Base-by-base conservation (phyloP, 2,113 vertebrate genomes). In the Athene noctua region DNA sequence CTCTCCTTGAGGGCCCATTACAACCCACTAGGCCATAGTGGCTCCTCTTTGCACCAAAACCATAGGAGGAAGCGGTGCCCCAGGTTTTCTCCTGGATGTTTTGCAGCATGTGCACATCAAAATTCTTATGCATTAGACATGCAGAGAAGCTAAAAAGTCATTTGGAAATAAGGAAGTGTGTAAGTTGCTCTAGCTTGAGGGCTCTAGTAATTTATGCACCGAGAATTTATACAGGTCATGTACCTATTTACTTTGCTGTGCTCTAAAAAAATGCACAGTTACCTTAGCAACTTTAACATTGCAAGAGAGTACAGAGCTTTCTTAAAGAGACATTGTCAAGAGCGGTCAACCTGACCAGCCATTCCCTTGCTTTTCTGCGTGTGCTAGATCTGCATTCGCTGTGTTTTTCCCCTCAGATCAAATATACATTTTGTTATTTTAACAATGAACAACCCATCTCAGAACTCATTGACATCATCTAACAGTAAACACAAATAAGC, bases 211-310 rank as follows among this genome's bases (percentile, higher is more conserved):
- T 97, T 97, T 97, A 97, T 97, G 96, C 96, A 91, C 94, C 1
- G 96, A 93, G 94, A 97, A 97, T 97, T 97, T 96, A 97, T 97
- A 97, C 94, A 97, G 96, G 96, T 97, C 96, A 96, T 97, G 96
- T 96, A 97, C 96, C 96, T 97, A 97, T 97, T 97, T 97, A 95
- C 96, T 97, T 96, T 94, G 82, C 96, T 75, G 49, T 93, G 94
- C 96, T 97, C 96, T 96, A 97, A 96, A 96, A 96, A 96, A 96
- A 94, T 86, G 94, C 85, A 92, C 94, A 96, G 96, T 97, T 97
- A 97, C 96, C 96, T 97, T 97, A 97, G 96, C 97, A 97, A 97
- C 97, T 97, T 97, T 97, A 95, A 84, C 91, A 96, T 92, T 61
- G 90, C 91, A 74, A 86, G 71, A 46, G 92, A 96, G 57, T 57